phyloP scores from a whole-genome alignment of 1,140 invertebrate species.

The Globodera rostochiensis region DNA sequence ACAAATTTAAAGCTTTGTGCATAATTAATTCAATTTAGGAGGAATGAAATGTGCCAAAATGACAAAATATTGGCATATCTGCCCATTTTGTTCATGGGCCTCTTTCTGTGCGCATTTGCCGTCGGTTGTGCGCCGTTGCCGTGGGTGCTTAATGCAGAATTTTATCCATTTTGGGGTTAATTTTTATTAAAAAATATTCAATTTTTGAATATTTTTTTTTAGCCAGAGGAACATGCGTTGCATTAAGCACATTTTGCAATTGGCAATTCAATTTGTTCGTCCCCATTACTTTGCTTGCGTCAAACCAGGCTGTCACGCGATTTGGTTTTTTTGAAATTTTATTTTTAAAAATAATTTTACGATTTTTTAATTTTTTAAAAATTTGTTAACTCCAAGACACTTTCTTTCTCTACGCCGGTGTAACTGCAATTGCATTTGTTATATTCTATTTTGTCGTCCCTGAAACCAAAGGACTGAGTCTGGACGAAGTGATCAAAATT shows the following conservation, averaged over 20 bases:
- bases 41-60: slow-evolving; percentile 49
- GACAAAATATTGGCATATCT: slow-evolving; percentile 44
- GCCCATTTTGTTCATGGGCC: slow-evolving; percentile 58
- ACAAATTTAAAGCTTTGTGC: too few relatives aligned
- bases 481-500: slow-evolving; percentile 8
- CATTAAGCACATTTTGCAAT: slow-evolving; percentile 71
- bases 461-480: slow-evolving; percentile 73
- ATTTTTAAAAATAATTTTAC: too few relatives aligned
- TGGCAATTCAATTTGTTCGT: slow-evolving; percentile 72
- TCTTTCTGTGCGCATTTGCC: slow-evolving; percentile 56
- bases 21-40: slow-evolving; percentile 29
- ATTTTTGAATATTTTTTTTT: neutral
- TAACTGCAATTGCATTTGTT: slow-evolving; percentile 76
- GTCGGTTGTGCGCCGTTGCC: slow-evolving; percentile 72
- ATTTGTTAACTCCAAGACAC: slow-evolving; percentile 56
- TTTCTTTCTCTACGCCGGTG: slow-evolving; percentile 67
- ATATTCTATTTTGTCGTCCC: slow-evolving; percentile 82
- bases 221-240: slow-evolving; percentile 70
- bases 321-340: slow-evolving; percentile 58
- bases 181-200: neutral
- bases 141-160: slow-evolving; percentile 74
- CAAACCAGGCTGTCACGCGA: slow-evolving; percentile 67
- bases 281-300: slow-evolving; percentile 73
- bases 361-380: neutral
- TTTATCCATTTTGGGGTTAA: slow-evolving; percentile 72